Conservation (phyloP, 2,113 vertebrate genomes). For the Lagopus muta region DNA sequence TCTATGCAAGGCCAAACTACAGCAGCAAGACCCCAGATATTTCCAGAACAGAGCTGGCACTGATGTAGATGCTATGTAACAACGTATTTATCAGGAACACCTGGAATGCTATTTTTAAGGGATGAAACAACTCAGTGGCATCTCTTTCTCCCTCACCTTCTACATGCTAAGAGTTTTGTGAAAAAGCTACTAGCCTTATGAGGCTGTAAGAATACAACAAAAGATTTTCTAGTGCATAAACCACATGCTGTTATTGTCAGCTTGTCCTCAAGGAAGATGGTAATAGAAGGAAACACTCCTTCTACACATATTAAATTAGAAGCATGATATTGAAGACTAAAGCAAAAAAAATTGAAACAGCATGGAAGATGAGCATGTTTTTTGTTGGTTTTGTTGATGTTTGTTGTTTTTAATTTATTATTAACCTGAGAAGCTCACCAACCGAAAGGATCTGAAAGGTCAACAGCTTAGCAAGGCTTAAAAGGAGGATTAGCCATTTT, state of each 20-base stretch:
- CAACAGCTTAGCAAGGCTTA: background rate
- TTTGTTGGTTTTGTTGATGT: background rate
- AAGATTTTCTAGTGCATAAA: background rate
- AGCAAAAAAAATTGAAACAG: background rate
- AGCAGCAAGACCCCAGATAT: background rate
- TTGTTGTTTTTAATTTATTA: background rate
- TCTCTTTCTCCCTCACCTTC: background rate
- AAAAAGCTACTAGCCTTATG: background rate
- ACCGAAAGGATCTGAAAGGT: background rate
- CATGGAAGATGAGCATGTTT: background rate
- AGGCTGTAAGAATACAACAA: background rate
- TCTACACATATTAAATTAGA: background rate
- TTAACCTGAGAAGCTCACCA: background rate
- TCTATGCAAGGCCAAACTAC: accelerated
- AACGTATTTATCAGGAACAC: background rate
- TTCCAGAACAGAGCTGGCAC: background rate
- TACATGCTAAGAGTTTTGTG: background rate
- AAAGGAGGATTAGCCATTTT: background rate
- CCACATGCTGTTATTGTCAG: background rate
- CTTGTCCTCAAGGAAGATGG: background rate
- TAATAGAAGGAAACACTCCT: background rate
- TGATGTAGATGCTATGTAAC: background rate
- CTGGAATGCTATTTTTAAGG: background rate
- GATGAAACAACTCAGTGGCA: background rate
- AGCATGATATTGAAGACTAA: background rate